Base-by-base conservation (phyloP, 2,888 invertebrate genomes). In the Alloplasta piceator region DNA sequence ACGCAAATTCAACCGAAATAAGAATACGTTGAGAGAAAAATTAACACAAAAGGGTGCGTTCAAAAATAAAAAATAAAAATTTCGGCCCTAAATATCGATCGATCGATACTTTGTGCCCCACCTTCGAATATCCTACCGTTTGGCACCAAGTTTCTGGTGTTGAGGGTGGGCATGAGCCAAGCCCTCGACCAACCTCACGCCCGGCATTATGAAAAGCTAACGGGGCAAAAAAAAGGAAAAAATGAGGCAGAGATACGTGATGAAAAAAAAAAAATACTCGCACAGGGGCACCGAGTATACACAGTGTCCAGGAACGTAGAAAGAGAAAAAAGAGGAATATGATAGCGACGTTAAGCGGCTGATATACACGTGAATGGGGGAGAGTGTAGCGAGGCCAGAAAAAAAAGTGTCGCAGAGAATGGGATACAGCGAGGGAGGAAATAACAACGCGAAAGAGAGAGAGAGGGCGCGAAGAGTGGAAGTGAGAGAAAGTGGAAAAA, bases 101-200 rank as follows among this genome's bases (percentile, higher is more conserved):
- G 1, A 26, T 26, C 26, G 26, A 26, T 26, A 26, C 26, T 26
- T 26, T 26, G 26, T 26, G 1, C 26, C n/a, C 48, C 12, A 12
- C 80, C 77, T 83, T 79, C 75, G 73, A 78, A 80, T 80, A 80
- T 80, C n/a, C 83, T 78, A 72, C 80, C 81, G 77, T 79, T 79
- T 68, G 77, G 80, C 82, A 82, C 82, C 85, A 85, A 86, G 86
- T 85, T 85, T 83, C 81, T 78, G 82, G 67, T 73, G 78, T 66
- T 55, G 61, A 48, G 72, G 73, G 58, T 75, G 41, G 72, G 36
- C 61, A 48, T 68, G 43, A 71, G 58, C 76, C 73, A 73, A 71
- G 50, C 76, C 55, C 71, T 72, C 66, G 56, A 64, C 72, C 67
- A 46, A 52, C 64, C 58, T 72, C 66, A 58, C 73, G 55, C 26